Percentiles rank a stretch among this genome's conserved stretches.
These are phyloP conservation scores for Enteromius paludinosus DNA, from an alignment of 2,797 vertebrate species.

Conservation along the genomic window DNA sequence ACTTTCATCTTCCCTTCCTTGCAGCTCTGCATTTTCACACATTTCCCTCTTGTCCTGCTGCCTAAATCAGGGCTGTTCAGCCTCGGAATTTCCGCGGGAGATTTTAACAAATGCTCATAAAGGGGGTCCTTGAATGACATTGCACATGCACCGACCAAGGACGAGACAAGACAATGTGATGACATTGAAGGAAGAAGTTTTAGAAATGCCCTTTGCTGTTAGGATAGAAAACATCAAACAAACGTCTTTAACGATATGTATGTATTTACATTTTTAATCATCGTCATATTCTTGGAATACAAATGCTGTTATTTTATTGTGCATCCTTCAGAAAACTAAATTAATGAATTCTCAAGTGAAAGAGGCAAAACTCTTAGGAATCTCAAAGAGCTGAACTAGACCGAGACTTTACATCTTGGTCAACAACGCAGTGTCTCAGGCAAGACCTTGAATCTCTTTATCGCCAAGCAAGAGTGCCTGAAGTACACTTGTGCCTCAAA, in stretches of 20 bases:
- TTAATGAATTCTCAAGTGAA: conserved; percentile 7
- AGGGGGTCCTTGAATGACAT: conserved; percentile 75
- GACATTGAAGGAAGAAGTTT: conserved; percentile 62
- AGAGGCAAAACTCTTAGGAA: not conserved
- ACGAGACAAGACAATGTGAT: conserved; percentile 59
- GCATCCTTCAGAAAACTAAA: not conserved
- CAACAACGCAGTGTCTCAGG: conserved; percentile 82
- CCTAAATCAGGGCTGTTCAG: conserved; percentile 86
- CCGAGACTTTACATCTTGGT: conserved; percentile 72
- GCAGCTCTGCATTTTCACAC: conserved; percentile 54
- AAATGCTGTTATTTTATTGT: not conserved
- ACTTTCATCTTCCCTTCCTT: conserved; percentile 89
- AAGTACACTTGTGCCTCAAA: conserved; percentile 85
- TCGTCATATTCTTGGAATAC: not conserved
- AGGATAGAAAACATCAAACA: not conserved
- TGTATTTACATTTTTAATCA: not conserved
- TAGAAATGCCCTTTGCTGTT: conserved; percentile 51
- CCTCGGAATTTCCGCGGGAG: conserved; percentile 86
- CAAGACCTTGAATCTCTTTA: conserved; percentile 73
- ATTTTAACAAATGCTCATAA: conserved; percentile 89
- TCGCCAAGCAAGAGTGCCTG: conserved; percentile 73
- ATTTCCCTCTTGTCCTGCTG: conserved; percentile 62
- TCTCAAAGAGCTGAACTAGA: conserved; percentile 12
- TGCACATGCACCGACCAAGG: conserved; percentile 71
- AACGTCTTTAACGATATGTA: no score